Base-by-base conservation (phyloP, 2,113 vertebrate genomes). In the Crypturellus undulatus region DNA sequence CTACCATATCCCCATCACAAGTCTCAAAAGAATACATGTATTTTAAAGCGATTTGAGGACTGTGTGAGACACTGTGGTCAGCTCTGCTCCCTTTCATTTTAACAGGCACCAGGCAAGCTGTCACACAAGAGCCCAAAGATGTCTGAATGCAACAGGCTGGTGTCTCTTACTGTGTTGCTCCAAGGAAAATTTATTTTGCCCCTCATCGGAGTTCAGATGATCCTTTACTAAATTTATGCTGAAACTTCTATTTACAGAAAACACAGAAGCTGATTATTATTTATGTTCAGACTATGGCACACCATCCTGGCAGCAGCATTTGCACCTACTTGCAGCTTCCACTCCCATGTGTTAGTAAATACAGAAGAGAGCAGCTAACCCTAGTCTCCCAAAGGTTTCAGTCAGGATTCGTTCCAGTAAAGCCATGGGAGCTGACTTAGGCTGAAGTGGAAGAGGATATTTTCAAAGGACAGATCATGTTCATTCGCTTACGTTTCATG, bases 401-500 rank as follows among this genome's bases (percentile, higher is more conserved):
- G 28, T 22, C 17, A 84, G 28, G 77, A 83, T 58, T 90, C 82
- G 54, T 73, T 78, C 24, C 71, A 68, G 40, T 59, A 78, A 77
- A 82, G 87, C 51, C 40, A 58, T 26, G 30, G 36, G 12, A 85
- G 63, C 28, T 36, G 1, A 69, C 2, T 13, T 52, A 62, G 72
- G 40, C 60, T 54, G 78, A 52, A 91, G 40, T 12, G 45, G 21
- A 84, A 40, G 67, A 63, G 18, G 52, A 22, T 7, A 43, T 47
- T 84, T 88, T 67, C 60, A 69, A 83, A 91, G 54, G 47, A 80
- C 85, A 70, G 38, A 43, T 65, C 40, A 12, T 0, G 2, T 49
- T 80, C 38, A 43, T 72, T 79, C 80, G 98, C 99, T 97, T 98
- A 99, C 99, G 99, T 99, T 98, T 99, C 99, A 40, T 99, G 99